Evolutionary conservation across 2,888 invertebrate species (phyloP), one percentile per base, ranked within the genome.

Genomic region (Microctonus brassicae): DNA sequence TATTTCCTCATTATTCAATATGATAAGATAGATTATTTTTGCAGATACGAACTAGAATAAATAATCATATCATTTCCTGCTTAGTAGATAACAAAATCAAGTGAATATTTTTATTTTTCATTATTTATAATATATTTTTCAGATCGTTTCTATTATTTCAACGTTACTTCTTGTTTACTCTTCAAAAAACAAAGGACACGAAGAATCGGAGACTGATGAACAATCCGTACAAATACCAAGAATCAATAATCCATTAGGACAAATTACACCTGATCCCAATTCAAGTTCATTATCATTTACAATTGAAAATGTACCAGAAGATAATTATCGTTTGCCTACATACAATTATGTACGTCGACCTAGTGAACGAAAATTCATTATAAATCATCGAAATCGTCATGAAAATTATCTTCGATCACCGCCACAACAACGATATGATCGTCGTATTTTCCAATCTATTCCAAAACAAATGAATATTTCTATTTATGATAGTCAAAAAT

Each of bases 371-470:
- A 62, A 69, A 20, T 20, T 66, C 1, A 58, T 63, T 9, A 58
- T 74, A 10, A 57, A 57, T 33, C 72, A 73, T 20, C 68, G 64
- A 24, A 75, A 65, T 29, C 61, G 72, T 11, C 73, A 73, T 66
- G 75, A 72, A 36, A 67, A 22, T 42, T 75, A 69, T 55, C 58
- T 73, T 6, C 26, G 52, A 13, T 64, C 64, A 11, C 65, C 67
- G 33, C 72, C 75, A 3, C 73, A 70, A 34, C 36, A 64, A 26
- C 69, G 73, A 13, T 75, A 69, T 55, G 73, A 72, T 52, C 36
- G 70, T 47, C 52, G 65, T 6, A 26, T 29, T 29, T 2, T 13
- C n/a, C 1, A 26, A 24, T 26, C 10, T 2, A 6, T 26, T 57
- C 57, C 57, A 29, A 57, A 57, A 57, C 11, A 0, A 7, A 29